These are phyloP conservation scores for Pristionchus entomophagus DNA, from an alignment of 2,888 invertebrate species.

Conservation along the genomic window DNA sequence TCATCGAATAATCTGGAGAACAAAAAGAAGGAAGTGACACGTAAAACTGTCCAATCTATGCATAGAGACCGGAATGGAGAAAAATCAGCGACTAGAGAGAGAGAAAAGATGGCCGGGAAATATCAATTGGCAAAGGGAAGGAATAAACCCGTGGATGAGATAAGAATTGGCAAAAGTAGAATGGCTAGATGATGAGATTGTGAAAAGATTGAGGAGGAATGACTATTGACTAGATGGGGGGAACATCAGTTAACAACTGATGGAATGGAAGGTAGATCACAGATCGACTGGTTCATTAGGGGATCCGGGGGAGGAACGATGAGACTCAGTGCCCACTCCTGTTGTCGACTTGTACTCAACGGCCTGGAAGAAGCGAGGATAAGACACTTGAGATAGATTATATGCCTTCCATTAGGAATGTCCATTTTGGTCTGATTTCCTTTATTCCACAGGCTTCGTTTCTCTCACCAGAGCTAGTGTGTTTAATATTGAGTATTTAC, in stretches of 20 bases:
- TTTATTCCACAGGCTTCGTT: too few species aligned
- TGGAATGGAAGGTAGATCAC: background rate
- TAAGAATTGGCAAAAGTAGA: background rate
- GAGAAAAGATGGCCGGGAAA: background rate
- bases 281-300: background rate
- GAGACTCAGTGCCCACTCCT: background rate
- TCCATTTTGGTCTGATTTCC: too few species aligned
- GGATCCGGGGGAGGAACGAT: background rate
- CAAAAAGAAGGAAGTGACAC: too few species aligned
- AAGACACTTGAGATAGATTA: background rate
- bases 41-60: background rate
- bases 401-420: background rate
- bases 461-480: too few species aligned
- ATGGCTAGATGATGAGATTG: conserved; percentile 1
- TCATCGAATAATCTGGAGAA: conserved; percentile 2
- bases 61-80: conserved; percentile 6
- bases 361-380: conserved; percentile 12
- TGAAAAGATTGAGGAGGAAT: background rate
- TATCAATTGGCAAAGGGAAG: background rate
- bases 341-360: background rate
- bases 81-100: background rate
- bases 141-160: background rate
- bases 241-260: background rate
- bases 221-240: background rate
- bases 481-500: too few species aligned